Evolutionary conservation across 2,888 invertebrate species (phyloP), one percentile per base, ranked within the genome.

Genomic region (Junonia oenone): DNA sequence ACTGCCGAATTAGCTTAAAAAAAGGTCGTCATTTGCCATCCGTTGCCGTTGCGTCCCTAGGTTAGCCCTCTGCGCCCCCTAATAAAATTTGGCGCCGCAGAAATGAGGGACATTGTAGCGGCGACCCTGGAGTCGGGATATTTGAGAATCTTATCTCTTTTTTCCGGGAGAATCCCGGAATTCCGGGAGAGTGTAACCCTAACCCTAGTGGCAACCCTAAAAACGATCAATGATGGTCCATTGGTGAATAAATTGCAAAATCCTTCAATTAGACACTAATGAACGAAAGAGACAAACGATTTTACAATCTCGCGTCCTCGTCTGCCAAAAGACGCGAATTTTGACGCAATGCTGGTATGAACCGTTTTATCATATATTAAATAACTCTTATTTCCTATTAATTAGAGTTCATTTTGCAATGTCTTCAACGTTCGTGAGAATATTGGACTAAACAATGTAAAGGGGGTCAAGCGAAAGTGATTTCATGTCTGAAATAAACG

Each of bases 401-500:
- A 11, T 13, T 61, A 59, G 49, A 53, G 51, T 58, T 35, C 2
- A 51, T 45, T 56, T 49, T 63, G 9, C 33, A 14, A 22, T 26
- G 22, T 1, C n/a, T 26, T n/a, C n/a, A 38, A 9, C 55, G 51
- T 60, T 61, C 59, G 63, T 59, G 65, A 65, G 65, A 67, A 71
- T 63, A 66, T 66, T 65, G 55, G 61, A 64, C 65, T 58, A 68
- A 67, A 73, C 71, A 74, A 73, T 70, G 65, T 58, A 62, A 79
- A 70, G 66, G 73, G 65, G 76, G 72, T 63, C 77, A 72, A 66
- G 78, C 75, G 79, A 80, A 80, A 79, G 79, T 77, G 71, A 69
- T 72, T 63, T 65, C 51, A 54, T 53, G 68, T 71, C 68, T 68
- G 63, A 62, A 63, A 66, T 58, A 61, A 69, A 64, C 55, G 55